Percentiles rank a stretch among this genome's conserved stretches.
These are phyloP conservation scores for Indicator indicator DNA, from an alignment of 2,113 vertebrate species.

Conservation along the genomic window DNA sequence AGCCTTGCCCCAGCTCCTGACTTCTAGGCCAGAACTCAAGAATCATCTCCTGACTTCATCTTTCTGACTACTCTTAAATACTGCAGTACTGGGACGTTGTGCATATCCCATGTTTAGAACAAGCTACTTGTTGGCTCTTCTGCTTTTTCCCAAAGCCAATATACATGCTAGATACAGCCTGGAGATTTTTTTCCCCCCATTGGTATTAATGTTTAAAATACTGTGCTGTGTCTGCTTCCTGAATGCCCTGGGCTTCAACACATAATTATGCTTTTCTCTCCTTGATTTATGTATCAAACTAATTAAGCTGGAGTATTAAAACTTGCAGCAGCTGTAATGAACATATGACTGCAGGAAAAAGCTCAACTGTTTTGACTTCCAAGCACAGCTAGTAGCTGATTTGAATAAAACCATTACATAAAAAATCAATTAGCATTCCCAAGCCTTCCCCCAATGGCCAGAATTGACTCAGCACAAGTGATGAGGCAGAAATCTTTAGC, in stretches of 20 bases:
- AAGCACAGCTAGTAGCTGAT: neutral
- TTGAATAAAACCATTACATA: neutral
- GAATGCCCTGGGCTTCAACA: neutral
- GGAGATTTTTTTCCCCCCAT: neutral
- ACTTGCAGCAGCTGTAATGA: neutral
- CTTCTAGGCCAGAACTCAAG: neutral
- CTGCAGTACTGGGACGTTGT: neutral
- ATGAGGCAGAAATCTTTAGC: neutral
- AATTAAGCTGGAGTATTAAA: neutral
- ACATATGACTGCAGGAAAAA: neutral
- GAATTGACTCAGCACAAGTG: neutral
- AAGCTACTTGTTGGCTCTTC: neutral
- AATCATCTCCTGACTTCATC: neutral
- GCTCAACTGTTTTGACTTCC: neutral
- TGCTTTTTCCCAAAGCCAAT: neutral
- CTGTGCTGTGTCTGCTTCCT: neutral
- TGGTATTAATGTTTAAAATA: neutral
- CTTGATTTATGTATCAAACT: neutral
- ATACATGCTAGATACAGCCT: neutral
- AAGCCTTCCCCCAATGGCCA: neutral
- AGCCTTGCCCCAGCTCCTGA: neutral
- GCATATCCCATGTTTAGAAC: neutral
- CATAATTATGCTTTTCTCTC: neutral
- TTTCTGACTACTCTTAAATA: neutral
- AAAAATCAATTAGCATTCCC: neutral